Percentiles rank a stretch among this genome's conserved stretches.
Conservation (phyloP, 92 coral and sea anemone genomes). For the Metridium senile region DNA sequence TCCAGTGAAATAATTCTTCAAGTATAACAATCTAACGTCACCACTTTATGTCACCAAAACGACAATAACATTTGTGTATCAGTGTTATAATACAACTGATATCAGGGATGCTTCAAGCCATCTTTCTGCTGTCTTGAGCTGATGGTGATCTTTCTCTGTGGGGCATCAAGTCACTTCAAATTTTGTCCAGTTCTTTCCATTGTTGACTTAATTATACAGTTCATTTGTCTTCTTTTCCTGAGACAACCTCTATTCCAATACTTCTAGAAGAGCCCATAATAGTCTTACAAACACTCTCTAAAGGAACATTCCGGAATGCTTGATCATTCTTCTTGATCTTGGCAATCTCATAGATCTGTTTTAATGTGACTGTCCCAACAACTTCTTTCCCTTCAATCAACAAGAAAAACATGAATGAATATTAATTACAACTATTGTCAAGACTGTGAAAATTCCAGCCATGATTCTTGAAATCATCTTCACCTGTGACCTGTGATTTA, state of each 20-base stretch:
- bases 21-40: no score
- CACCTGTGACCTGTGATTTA: no score
- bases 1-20: no score
- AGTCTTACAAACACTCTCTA: constrained; percentile 83
- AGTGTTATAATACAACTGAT: no score
- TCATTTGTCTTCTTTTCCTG: constrained; percentile 40
- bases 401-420: neutral
- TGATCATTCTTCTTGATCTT: constrained; percentile 79
- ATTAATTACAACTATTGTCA: no score
- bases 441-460: no score
- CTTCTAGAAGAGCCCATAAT: constrained; percentile 94
- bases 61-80: no score
- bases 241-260: constrained; percentile 83
- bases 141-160: neutral
- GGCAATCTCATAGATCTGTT: constrained; percentile 95
- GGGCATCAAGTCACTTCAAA: neutral
- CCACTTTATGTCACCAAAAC: no score
- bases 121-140: neutral
- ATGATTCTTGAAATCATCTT: no score
- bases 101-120: no score
- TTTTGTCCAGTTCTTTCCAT: no score
- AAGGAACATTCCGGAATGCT: constrained; percentile 79
- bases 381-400: constrained; percentile 71
- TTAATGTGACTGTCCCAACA: constrained; percentile 86
- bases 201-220: neutral